These are phyloP conservation scores for Dorcus parallelipipedus DNA, from an alignment of 2,888 invertebrate species.

Conservation along the genomic window DNA sequence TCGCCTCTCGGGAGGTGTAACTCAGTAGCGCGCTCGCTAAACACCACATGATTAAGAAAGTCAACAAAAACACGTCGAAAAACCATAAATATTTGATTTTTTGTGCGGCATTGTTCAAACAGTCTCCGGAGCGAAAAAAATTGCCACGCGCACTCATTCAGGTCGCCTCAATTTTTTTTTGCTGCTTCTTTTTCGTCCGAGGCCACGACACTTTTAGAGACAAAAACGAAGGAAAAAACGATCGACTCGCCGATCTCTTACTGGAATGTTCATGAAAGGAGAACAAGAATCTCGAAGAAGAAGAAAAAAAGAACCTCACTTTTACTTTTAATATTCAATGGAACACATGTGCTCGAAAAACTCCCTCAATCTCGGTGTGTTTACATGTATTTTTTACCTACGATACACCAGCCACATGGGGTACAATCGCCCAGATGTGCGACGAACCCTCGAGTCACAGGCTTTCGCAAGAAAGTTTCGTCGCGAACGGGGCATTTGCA, in stretches of 20 bases:
- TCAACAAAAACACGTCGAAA: not conserved
- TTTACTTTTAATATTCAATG: constrained; percentile 18
- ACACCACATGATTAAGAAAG: not conserved
- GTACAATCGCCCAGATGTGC: constrained; percentile 18
- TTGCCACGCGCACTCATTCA: constrained; percentile 18
- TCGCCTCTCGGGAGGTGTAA: not conserved
- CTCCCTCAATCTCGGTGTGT: constrained; percentile 27
- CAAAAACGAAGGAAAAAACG: not conserved
- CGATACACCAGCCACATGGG: constrained; percentile 25
- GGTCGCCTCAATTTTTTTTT: constrained; percentile 12
- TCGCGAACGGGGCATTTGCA: not conserved
- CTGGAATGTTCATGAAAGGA: not conserved
- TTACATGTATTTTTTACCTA: constrained; percentile 25
- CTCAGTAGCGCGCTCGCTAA: not conserved
- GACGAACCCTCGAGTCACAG: not conserved
- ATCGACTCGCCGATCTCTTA: not conserved
- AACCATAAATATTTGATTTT: not conserved
- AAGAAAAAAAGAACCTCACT: constrained; percentile 16
- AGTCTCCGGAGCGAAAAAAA: constrained; percentile 5
- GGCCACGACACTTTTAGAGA: too few relatives aligned
- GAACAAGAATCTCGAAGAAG: constrained; percentile 17
- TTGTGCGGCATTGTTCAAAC: not conserved
- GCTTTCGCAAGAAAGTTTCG: not conserved
- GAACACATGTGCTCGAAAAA: constrained; percentile 19
- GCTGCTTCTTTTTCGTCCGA: not conserved